Evolutionary conservation across 2,113 vertebrate genomes (phyloP).

Genomic region (Perccottus glenii): DNA sequence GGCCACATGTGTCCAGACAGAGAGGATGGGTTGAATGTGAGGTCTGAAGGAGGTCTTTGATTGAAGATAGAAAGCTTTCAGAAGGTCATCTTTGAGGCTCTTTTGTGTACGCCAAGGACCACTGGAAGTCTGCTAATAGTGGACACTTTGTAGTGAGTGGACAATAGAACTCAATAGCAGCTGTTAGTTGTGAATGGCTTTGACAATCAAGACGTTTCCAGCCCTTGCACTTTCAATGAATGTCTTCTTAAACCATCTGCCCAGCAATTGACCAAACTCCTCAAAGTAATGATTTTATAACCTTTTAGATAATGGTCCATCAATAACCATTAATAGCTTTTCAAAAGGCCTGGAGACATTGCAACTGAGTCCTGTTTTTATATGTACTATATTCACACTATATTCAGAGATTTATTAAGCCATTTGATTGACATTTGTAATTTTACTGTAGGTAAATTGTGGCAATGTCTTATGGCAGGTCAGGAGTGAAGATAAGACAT

Average conservation of each 20-base stretch:
- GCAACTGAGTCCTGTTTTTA: not conserved
- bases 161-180: not conserved
- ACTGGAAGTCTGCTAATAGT: no score
- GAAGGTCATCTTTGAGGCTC: no score
- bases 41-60: no score
- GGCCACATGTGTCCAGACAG: no score
- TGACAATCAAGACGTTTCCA: not conserved
- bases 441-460: no score
- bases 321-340: constrained; percentile 5
- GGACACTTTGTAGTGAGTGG: not conserved
- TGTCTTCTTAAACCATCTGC: constrained; percentile 1
- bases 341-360: not conserved
- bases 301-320: constrained; percentile 9
- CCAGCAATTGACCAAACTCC: not conserved
- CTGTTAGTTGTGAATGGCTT: not conserved
- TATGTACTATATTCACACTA: not conserved
- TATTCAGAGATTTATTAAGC: no score
- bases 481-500: no score
- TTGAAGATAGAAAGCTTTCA: no score
- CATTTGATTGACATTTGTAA: no score
- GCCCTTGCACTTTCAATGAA: not conserved
- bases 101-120: no score
- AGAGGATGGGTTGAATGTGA: no score
- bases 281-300: constrained; percentile 3
- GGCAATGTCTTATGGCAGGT: no score